These are phyloP conservation scores for Caenorhabditis sp. DNA, from an alignment of 2,888 invertebrate genomes.

Conservation along the genomic window DNA sequence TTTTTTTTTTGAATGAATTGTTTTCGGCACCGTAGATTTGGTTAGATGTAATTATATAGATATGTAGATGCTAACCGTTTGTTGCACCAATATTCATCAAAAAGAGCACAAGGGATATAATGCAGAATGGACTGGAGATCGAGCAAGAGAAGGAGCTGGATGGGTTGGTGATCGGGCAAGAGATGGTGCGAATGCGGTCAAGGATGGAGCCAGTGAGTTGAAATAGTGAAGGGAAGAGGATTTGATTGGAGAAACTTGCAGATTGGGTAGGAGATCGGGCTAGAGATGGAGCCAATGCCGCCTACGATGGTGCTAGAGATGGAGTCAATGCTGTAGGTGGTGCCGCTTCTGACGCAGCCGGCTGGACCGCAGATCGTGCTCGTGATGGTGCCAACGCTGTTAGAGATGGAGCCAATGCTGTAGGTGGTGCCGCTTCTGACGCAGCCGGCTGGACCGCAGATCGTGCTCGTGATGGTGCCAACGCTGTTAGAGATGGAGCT, in stretches of 20 bases:
- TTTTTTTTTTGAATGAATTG: no score
- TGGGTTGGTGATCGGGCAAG: conserved; percentile 3
- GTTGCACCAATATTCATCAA: not conserved
- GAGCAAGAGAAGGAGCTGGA: conserved; percentile 21
- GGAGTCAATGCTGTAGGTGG: conserved; percentile 12
- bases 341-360: conserved; percentile 7
- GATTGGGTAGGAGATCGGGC: conserved; percentile 4
- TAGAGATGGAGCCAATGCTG: conserved; percentile 19
- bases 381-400: conserved; percentile 19
- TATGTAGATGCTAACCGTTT: not conserved
- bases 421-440: conserved; percentile 21
- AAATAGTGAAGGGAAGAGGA: conserved; percentile 1
- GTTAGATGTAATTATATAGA: not conserved
- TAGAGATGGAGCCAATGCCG: not conserved
- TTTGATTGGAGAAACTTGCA: not conserved
- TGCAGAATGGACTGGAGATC: conserved; percentile 18
- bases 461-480: not conserved
- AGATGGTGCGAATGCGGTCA: conserved; percentile 16
- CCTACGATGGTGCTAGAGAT: conserved; percentile 11
- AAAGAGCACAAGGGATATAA: not conserved
- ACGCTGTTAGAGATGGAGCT: conserved; percentile 9
- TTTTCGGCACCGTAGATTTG: no score
- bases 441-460: conserved; percentile 2
- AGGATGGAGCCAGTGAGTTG: conserved; percentile 21
- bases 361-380: conserved; percentile 9